Conservation (phyloP, 2,888 invertebrate genomes). For the Ferdinandea cuprea region DNA sequence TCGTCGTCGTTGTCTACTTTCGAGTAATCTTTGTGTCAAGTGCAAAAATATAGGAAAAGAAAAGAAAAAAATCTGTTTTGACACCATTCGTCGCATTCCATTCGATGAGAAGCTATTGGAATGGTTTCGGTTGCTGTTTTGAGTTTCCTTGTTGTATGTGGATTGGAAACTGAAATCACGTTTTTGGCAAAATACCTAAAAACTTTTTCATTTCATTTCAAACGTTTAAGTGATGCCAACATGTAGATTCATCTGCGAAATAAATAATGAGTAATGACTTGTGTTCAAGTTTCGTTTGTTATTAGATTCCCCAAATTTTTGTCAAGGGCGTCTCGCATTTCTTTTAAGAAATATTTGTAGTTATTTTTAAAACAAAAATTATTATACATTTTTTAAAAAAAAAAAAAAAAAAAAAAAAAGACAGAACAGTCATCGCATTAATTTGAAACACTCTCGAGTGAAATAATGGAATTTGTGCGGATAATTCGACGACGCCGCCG, state of each 20-base stretch:
- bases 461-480: neutral
- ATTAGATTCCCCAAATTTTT: neutral
- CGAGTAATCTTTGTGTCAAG: neutral
- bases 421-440: too few species aligned
- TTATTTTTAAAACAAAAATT: neutral
- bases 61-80: neutral
- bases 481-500: too few species aligned
- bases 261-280: neutral
- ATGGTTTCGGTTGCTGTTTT: too few species aligned
- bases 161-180: neutral
- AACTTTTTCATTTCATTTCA: neutral
- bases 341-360: neutral
- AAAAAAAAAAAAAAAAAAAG: too few species aligned
- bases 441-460: neutral
- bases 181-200: neutral
- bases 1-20: neutral
- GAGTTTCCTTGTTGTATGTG: too few species aligned
- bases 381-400: too few species aligned
- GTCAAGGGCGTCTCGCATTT: neutral
- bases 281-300: neutral
- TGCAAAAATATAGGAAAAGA: neutral
- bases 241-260: neutral
- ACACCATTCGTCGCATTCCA: neutral
- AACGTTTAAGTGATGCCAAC: neutral
- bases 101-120: neutral